Percentiles rank a stretch among this genome's conserved stretches.
Conservation (phyloP, 2,888 invertebrate species). For the Zeuzera pyrina region DNA sequence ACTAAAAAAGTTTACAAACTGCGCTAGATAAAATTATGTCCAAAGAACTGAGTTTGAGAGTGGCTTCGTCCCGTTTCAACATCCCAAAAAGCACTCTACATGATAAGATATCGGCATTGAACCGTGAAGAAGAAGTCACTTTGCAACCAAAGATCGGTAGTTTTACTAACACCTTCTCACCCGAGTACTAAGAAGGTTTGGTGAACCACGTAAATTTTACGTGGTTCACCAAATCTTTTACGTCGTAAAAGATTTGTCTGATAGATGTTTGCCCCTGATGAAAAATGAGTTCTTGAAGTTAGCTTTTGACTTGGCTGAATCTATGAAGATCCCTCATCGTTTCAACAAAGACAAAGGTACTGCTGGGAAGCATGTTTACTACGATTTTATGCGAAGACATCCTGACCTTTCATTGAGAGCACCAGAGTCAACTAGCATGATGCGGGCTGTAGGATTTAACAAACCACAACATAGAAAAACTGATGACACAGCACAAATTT, state of each 20-base stretch:
- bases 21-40: slow-evolving; percentile 5
- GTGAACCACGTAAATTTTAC: slow-evolving; percentile 11
- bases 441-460: slow-evolving; percentile 17
- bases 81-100: slow-evolving; percentile 7
- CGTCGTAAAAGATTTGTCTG: slow-evolving; percentile 13
- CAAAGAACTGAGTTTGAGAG: slow-evolving; percentile 3
- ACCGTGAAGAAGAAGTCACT: slow-evolving; percentile 6
- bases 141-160: slow-evolving; percentile 7
- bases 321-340: slow-evolving; percentile 11
- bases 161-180: slow-evolving; percentile 12
- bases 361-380: slow-evolving; percentile 10
- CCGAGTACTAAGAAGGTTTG: slow-evolving; percentile 12
- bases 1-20: slow-evolving; percentile 3
- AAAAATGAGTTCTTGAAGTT: too few species aligned
- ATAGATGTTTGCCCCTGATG: slow-evolving; percentile 12
- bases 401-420: slow-evolving; percentile 12
- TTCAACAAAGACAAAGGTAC: slow-evolving; percentile 7
- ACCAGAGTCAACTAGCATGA: slow-evolving; percentile 17
- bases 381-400: slow-evolving; percentile 12
- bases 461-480: slow-evolving; percentile 14
- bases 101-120: slow-evolving; percentile 3
- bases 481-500: slow-evolving; percentile 15
- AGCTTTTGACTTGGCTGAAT: slow-evolving; percentile 7
- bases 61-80: slow-evolving; percentile 3
- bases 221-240: too few species aligned